A percentile compares a stretch with the other conserved stretches of the same genome.
phyloP scores from a whole-genome alignment of 2,888 invertebrate species.

The Aquatica leii region DNA sequence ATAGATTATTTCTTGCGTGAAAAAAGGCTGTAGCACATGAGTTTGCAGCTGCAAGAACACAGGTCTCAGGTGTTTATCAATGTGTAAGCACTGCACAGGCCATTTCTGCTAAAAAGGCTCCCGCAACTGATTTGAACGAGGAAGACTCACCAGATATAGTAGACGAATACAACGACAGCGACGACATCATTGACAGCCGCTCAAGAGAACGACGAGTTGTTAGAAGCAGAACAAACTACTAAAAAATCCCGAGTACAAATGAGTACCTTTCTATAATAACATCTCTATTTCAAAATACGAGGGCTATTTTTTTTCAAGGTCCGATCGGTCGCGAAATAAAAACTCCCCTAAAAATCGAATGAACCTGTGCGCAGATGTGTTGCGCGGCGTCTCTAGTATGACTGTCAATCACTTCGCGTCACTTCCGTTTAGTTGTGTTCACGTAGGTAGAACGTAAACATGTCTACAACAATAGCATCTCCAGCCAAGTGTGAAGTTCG shows the following conservation, averaged over 20 bases:
- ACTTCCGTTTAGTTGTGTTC: no score
- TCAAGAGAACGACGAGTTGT: background rate
- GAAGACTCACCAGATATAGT: constrained; percentile 1
- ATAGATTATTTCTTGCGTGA: background rate
- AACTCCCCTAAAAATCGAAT: no score
- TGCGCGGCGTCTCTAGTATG: no score
- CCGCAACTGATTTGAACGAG: background rate
- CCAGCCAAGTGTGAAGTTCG: no score
- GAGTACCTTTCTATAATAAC: background rate
- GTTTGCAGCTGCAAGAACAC: constrained; percentile 2
- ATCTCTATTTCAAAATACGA: constrained; percentile 3
- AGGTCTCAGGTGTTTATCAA: background rate
- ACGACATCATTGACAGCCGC: background rate
- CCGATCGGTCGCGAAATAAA: no score
- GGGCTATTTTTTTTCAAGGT: no score
- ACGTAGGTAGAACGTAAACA: no score
- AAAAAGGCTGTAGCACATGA: background rate
- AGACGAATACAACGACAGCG: constrained; percentile 1
- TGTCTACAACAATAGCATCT: no score
- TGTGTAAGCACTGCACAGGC: background rate
- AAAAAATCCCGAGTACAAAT: background rate
- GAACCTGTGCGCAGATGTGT: no score
- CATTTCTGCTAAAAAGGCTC: background rate
- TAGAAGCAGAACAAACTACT: background rate
- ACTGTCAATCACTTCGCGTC: no score